Evolutionary conservation across 2,113 vertebrate species (phyloP).

Genomic region (Mixornis gularis): DNA sequence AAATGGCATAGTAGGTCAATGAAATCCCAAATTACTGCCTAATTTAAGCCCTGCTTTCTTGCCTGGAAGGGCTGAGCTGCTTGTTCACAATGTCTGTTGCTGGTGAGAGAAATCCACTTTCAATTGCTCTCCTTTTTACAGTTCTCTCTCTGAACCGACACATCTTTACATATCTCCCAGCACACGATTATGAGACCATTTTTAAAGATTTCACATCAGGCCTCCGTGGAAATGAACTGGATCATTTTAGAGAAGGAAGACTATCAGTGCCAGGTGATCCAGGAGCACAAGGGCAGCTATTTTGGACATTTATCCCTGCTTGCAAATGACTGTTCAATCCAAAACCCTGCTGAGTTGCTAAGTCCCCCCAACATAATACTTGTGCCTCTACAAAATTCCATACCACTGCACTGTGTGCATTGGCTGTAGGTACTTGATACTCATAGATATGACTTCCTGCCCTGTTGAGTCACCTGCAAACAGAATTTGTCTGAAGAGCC

Average conservation of each 20-base stretch:
- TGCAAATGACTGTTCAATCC: neutral
- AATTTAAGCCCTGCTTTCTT: neutral
- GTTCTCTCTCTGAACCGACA: neutral
- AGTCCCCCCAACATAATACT: neutral
- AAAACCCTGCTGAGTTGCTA: neutral
- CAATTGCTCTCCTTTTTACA: neutral
- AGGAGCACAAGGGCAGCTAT: neutral
- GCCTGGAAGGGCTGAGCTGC: neutral
- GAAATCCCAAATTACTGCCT: neutral
- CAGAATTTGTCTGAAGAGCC: neutral
- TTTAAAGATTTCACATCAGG: neutral
- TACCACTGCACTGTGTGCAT: neutral
- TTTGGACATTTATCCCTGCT: neutral
- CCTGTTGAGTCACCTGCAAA: neutral
- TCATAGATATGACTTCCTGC: neutral
- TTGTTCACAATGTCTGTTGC: neutral
- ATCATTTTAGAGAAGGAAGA: neutral
- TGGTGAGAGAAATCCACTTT: neutral
- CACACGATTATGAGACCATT: neutral
- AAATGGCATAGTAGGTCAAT: neutral
- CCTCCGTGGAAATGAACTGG: neutral
- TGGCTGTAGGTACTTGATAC: neutral
- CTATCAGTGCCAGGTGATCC: neutral
- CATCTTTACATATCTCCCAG: neutral
- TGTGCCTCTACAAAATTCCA: fast-evolving